Percentiles rank a stretch among this genome's conserved stretches.
Evolutionary conservation across 2,888 invertebrate species (phyloP).

Genomic region (Pterostichus niger): DNA sequence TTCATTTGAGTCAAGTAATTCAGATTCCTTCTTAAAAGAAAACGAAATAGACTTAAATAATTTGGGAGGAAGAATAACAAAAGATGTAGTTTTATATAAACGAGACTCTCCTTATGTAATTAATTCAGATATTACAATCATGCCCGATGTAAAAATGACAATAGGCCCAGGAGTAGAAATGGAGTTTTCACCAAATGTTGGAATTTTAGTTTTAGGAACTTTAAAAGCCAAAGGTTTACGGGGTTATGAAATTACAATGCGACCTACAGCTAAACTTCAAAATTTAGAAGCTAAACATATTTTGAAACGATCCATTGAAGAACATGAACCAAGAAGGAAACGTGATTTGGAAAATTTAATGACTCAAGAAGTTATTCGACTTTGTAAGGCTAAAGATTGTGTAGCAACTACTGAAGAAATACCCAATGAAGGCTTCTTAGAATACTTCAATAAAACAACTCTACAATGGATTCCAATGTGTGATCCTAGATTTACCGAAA

Average conservation of each 20-base stretch:
- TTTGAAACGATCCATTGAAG: constrained; percentile 75
- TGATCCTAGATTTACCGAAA: constrained; percentile 95
- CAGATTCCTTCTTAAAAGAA: constrained; percentile 82
- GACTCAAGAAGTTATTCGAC: constrained; percentile 83
- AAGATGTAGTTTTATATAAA: constrained; percentile 83
- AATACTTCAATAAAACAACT: constrained; percentile 96
- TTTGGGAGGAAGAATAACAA: constrained; percentile 88
- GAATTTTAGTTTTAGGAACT: constrained; percentile 95
- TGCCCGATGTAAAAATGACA: constrained; percentile 93
- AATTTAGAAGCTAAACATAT: constrained; percentile 76
- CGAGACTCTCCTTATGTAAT: constrained; percentile 88
- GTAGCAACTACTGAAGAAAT: constrained; percentile 79
- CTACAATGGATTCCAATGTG: constrained; percentile 98
- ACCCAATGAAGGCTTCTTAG: constrained; percentile 91
- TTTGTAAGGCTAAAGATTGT: constrained; percentile 89
- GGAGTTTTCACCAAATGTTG: constrained; percentile 97
- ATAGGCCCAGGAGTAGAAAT: constrained; percentile 94
- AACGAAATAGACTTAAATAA: constrained; percentile 82
- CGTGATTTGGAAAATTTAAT: constrained; percentile 81
- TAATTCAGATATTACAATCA: constrained; percentile 94
- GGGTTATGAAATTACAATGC: constrained; percentile 89
- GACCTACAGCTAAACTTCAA: constrained; percentile 78
- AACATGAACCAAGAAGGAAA: constrained; percentile 72
- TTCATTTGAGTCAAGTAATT: constrained; percentile 87
- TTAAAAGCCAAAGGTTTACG: constrained; percentile 90